These are phyloP conservation scores for Lydus trimaculatus DNA, from an alignment of 2,888 invertebrate species.

Conservation along the genomic window DNA sequence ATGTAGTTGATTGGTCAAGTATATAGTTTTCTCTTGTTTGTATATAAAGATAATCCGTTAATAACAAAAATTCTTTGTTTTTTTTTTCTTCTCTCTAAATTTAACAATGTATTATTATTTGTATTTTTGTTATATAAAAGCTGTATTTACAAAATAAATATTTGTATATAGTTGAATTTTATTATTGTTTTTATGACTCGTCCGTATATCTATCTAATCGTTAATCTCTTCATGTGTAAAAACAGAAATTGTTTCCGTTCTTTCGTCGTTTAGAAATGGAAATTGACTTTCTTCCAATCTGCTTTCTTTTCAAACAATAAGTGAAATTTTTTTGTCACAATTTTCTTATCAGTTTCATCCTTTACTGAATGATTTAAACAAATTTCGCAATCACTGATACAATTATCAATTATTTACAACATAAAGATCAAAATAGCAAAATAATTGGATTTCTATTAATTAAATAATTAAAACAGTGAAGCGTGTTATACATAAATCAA, in stretches of 20 bases:
- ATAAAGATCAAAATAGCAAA: not conserved
- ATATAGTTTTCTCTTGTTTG: not conserved
- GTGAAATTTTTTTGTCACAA: not conserved
- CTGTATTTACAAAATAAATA: slow-evolving; percentile 26
- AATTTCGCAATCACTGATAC: not conserved
- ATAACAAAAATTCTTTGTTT: too few relatives aligned
- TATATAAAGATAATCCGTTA: slow-evolving; percentile 23
- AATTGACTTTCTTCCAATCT: not conserved
- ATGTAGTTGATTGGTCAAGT: not conserved
- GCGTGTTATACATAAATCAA: slow-evolving; percentile 21
- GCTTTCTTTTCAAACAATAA: not conserved
- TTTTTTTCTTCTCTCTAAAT: slow-evolving; percentile 16
- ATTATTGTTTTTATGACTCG: not conserved
- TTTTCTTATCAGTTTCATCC: not conserved
- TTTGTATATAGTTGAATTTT: slow-evolving; percentile 21
- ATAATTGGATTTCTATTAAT: not conserved
- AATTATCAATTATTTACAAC: not conserved
- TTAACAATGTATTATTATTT: slow-evolving; percentile 29
- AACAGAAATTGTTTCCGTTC: slow-evolving; percentile 1
- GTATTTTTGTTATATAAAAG: slow-evolving; percentile 29
- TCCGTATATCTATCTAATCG: slow-evolving; percentile 1
- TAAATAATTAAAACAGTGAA: not conserved
- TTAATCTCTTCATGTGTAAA: slow-evolving; percentile 8
- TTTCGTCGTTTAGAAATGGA: not conserved
- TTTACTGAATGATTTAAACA: not conserved